Evolutionary conservation across 2,888 invertebrate genomes (phyloP).

Genomic region (Watsonalla cultraria): DNA sequence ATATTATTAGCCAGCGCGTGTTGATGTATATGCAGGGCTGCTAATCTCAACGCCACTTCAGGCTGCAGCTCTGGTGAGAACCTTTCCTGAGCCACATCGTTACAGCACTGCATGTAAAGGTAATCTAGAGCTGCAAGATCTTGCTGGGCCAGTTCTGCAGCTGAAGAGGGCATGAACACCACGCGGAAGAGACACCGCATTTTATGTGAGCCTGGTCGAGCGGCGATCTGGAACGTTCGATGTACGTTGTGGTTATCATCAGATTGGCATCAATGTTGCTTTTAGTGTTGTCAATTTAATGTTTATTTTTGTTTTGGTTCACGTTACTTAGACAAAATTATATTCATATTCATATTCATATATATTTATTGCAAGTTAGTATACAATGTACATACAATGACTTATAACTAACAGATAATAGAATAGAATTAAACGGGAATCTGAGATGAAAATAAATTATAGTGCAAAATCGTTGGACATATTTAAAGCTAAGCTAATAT

Average conservation of each 20-base stretch:
- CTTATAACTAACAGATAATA: no score
- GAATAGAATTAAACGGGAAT: no score
- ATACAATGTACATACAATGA: no score
- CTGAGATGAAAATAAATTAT: no score
- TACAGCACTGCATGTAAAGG: slow-evolving; percentile 93
- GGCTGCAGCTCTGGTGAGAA: slow-evolving; percentile 92
- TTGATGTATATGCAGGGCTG: slow-evolving; percentile 94
- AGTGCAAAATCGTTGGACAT: no score
- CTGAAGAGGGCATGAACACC: slow-evolving; percentile 92
- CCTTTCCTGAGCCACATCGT: slow-evolving; percentile 94
- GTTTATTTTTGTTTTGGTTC: slow-evolving; percentile 2
- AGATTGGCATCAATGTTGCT: not conserved
- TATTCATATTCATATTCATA: no score
- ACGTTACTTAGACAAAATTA: not conserved
- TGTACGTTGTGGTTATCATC: not conserved
- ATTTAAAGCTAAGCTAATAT: no score
- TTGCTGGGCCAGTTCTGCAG: slow-evolving; percentile 88
- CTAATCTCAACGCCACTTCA: slow-evolving; percentile 90
- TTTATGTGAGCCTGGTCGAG: slow-evolving; percentile 93
- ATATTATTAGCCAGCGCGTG: slow-evolving; percentile 91
- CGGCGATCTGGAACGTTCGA: slow-evolving; percentile 84
- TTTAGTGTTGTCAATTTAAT: not conserved
- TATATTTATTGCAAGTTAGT: no score
- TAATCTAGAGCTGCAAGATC: slow-evolving; percentile 94
- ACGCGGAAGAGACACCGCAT: slow-evolving; percentile 93